Evolutionary conservation across 2,888 invertebrate species (phyloP).

Genomic region (Stramonita haemastoma): DNA sequence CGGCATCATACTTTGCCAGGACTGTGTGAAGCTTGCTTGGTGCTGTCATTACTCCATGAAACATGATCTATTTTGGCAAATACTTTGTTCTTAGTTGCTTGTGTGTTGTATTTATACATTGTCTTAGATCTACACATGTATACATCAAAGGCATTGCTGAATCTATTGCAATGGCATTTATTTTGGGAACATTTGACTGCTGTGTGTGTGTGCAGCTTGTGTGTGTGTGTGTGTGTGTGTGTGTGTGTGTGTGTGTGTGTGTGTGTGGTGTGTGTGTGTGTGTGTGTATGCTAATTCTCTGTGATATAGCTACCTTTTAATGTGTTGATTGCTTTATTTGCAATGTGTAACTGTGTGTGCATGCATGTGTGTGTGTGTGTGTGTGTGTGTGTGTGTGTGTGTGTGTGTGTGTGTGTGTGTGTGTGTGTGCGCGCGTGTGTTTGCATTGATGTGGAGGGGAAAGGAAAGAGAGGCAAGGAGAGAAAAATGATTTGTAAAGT

Average conservation of each 20-base stretch:
- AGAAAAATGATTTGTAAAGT: too few relatives aligned
- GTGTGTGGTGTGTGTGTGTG: background rate
- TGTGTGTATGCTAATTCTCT: background rate
- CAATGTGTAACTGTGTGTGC: background rate
- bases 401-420: background rate
- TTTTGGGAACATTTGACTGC: background rate
- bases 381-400: background rate
- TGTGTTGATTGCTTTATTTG: background rate
- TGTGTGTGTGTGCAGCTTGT: background rate
- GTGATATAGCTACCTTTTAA: background rate
- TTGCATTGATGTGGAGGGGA: too few relatives aligned
- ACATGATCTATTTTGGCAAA: too few relatives aligned
- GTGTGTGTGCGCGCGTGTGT: too few relatives aligned
- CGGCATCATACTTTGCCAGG: too few relatives aligned
- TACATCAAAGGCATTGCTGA: too few relatives aligned
- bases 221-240: slow-evolving; percentile 18
- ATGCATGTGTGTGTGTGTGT: background rate
- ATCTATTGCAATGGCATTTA: background rate
- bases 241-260: background rate
- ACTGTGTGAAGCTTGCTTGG: too few relatives aligned
- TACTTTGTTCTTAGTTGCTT: too few relatives aligned
- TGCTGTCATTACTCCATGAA: too few relatives aligned
- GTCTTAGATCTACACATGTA: too few relatives aligned
- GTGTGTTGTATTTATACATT: too few relatives aligned
- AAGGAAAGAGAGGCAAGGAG: too few relatives aligned